A percentile compares a stretch with the other conserved stretches of the same genome.
These are phyloP conservation scores for Lasioglossum villosulum DNA, from an alignment of 2,888 invertebrate genomes.

Conservation along the genomic window DNA sequence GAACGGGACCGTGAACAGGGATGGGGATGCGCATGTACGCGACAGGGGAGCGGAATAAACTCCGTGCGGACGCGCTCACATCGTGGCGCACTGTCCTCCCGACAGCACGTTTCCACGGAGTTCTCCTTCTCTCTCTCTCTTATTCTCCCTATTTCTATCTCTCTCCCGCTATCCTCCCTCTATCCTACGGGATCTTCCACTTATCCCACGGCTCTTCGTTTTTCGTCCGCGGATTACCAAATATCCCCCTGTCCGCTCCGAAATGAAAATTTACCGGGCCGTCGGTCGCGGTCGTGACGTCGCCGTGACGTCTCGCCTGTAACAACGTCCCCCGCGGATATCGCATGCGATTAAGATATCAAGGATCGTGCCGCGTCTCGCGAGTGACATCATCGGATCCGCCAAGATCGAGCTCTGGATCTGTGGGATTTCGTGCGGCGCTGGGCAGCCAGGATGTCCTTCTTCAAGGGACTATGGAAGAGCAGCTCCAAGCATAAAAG, in stretches of 20 bases:
- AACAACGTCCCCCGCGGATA: not conserved
- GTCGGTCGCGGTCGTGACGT: not conserved
- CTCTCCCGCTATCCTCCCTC: not conserved
- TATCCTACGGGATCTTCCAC: not conserved
- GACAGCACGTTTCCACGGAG: constrained; percentile 68
- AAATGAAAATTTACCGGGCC: constrained; percentile 8
- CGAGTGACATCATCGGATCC: constrained; percentile 32
- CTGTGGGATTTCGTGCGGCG: constrained; percentile 45
- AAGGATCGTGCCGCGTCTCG: constrained; percentile 27
- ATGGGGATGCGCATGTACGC: constrained; percentile 68
- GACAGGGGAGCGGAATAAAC: constrained; percentile 71
- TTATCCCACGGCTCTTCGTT: not conserved
- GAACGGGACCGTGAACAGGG: constrained; percentile 40
- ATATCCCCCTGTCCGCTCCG: not conserved
- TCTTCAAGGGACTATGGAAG: constrained; percentile 88
- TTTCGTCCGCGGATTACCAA: not conserved
- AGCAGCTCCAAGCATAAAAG: constrained; percentile 89
- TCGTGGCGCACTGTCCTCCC: constrained; percentile 76
- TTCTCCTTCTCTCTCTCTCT: constrained; percentile 23
- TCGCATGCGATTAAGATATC: constrained; percentile 35
- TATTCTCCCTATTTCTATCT: no score
- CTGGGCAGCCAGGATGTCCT: constrained; percentile 84
- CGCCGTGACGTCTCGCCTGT: not conserved
- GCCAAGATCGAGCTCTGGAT: constrained; percentile 35
- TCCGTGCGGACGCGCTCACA: constrained; percentile 74